phyloP scores from a whole-genome alignment of 2,113 vertebrate species.

The Engystomops pustulosus region DNA sequence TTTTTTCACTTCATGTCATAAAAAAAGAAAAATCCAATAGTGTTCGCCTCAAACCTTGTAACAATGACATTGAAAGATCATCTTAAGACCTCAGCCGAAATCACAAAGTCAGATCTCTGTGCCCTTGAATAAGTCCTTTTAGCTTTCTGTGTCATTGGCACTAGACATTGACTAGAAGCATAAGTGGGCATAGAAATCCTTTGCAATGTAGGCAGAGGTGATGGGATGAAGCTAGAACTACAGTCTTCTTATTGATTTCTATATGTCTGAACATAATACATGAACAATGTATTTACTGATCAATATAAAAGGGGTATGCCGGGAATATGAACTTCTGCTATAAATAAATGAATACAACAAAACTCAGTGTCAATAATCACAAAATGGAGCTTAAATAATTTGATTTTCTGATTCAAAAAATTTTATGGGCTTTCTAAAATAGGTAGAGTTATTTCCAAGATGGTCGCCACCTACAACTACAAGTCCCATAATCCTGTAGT shows the following conservation, averaged over 20 bases:
- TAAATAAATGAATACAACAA: no score
- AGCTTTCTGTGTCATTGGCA: background rate
- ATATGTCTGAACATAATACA: background rate
- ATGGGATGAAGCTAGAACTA: background rate
- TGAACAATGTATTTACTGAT: background rate
- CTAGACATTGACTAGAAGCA: background rate
- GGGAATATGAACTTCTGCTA: no score
- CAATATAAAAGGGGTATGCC: background rate
- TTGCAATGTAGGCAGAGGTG: background rate
- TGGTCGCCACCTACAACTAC: no score
- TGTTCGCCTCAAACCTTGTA: background rate
- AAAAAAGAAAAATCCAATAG: background rate
- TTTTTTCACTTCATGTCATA: background rate
- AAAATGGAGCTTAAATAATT: no score
- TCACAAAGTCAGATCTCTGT: constrained; percentile 13
- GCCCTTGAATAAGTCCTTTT: constrained; percentile 23
- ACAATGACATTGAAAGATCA: constrained; percentile 22
- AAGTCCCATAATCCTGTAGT: no score
- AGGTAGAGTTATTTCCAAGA: no score
- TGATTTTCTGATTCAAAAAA: no score
- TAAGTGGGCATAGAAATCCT: background rate
- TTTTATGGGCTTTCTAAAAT: no score
- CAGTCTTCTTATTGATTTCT: background rate
- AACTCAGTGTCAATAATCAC: no score
- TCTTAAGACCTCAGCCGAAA: background rate